These are phyloP conservation scores for Rhodeus uyekii DNA, from an alignment of 2,797 vertebrate genomes.

Conservation along the genomic window DNA sequence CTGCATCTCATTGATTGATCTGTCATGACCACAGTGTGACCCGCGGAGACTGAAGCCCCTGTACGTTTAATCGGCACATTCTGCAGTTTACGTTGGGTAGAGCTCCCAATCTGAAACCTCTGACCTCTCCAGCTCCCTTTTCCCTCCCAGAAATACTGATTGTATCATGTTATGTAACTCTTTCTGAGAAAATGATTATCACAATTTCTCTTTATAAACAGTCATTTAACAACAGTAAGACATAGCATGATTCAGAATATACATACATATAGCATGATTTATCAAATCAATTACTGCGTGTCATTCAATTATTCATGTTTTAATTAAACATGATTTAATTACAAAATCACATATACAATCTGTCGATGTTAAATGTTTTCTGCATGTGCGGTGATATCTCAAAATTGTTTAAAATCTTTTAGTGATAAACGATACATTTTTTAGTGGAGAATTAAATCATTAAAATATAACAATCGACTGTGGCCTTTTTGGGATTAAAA, in stretches of 20 bases:
- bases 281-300: not conserved
- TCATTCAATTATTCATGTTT: not conserved
- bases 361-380: not conserved
- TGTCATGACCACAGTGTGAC: conserved; percentile 29
- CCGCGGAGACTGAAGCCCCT: not conserved
- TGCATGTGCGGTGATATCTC: not conserved
- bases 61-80: not conserved
- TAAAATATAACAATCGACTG: not conserved
- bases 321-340: not conserved
- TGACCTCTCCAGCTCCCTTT: not conserved
- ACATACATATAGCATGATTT: not conserved
- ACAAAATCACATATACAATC: not conserved
- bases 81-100: not conserved
- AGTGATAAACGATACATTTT: not conserved
- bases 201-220: not conserved
- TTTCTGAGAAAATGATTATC: not conserved
- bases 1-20: conserved; percentile 30
- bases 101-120: not conserved
- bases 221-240: not conserved
- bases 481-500: not conserved
- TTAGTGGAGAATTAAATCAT: not conserved
- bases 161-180: not conserved
- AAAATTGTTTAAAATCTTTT: not conserved
- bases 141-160: not conserved
- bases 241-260: not conserved